Base-by-base conservation (phyloP, 2,113 vertebrate genomes). In the Corydoras sp. region DNA sequence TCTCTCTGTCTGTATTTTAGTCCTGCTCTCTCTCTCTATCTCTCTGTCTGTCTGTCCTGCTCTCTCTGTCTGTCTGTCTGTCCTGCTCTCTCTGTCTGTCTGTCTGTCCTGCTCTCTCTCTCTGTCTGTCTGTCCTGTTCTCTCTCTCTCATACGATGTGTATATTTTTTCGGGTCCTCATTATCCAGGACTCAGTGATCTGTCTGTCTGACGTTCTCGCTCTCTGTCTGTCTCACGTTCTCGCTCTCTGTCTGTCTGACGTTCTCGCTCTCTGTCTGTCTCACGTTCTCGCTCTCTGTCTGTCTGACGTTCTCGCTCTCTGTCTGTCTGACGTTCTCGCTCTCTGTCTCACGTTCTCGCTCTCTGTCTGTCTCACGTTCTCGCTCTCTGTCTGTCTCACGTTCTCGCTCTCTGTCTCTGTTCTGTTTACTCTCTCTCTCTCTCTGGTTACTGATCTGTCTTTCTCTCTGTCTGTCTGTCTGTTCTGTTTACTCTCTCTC, bases 401-500 rank as follows among this genome's bases (percentile, higher is more conserved):
- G 49, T 11, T 50, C 11, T 11, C 11, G 49, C 11, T 58, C 61
- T 3, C 5, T 30, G 15, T 50, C 73, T 35, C 18, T 61, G n/a
- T n/a, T n/a, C n/a, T n/a, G n/a, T 60, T 4, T 58, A 24, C 18
- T 56, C 64, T 70, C 54, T 60, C 53, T 63, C n/a, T n/a, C n/a
- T 32, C 30, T 64, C 59, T 62, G 18, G n/a, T n/a, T n/a, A n/a
- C n/a, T n/a, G n/a, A n/a, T n/a, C n/a, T n/a, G n/a, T n/a, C n/a
- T n/a, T n/a, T 61, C 15, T 24, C 18, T 70, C 13, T 32, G 12
- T 62, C 35, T 32, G 2, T 59, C 15, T 35, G 18, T 58, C 48
- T 72, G 12, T 55, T 49, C 29, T 54, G 29, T 4, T 58, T 32
- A 53, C 32, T 69, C 10, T 60, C 43, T 60, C 10, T 60, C 43